Base-by-base conservation (phyloP, 2,113 vertebrate genomes). In the Eolophus roseicapilla region DNA sequence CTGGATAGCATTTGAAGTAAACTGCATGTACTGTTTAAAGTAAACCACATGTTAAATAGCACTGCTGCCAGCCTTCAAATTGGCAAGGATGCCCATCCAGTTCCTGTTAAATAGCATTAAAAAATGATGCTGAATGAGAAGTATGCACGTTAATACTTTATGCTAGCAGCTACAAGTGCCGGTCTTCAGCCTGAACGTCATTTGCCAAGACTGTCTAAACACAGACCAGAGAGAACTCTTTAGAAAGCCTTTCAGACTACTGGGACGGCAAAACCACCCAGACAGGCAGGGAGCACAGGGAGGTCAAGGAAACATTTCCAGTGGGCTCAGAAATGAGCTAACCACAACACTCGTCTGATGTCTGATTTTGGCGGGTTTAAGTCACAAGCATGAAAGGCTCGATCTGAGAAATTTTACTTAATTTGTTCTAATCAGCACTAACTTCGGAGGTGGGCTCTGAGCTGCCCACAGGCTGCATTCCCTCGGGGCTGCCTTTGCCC, bases 221-320 rank as follows among this genome's bases (percentile, higher is more conserved):
- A 29, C 25, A 69, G 8, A 43, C 13, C 35, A 35, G 27, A 29
- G 46, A 55, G 13, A 53, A 76, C 41, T 76, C 57, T 64, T 49
- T 35, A n/a, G 73, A 74, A 76, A 31, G 64, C 24, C 44, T 65
- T 27, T 7, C 10, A 28, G 81, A 7, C 28, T 55, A 17, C 31
- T 46, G 43, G 29, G n/a, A 73, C 44, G 13, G 64, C 37, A 80
- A 46, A 62, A 59, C 55, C 63, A 5, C 19, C 31, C 71, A 35
- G 44, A 20, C 5, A 4, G 24, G 7, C 8, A 70, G 37, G 8
- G 24, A 49, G 50, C 9, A 29, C 10, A 24, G 33, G 11, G 13
- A 83, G 37, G 60, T 7, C 1, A 12, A 18, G 41, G 65, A 80
- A 39, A 3, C 6, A 41, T 0, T 2, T 1, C 11, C 1, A 0